Percentiles rank a stretch among this genome's conserved stretches.
phyloP scores from a whole-genome alignment of 1,140 invertebrate genomes.

The Brachystomella parvula region DNA sequence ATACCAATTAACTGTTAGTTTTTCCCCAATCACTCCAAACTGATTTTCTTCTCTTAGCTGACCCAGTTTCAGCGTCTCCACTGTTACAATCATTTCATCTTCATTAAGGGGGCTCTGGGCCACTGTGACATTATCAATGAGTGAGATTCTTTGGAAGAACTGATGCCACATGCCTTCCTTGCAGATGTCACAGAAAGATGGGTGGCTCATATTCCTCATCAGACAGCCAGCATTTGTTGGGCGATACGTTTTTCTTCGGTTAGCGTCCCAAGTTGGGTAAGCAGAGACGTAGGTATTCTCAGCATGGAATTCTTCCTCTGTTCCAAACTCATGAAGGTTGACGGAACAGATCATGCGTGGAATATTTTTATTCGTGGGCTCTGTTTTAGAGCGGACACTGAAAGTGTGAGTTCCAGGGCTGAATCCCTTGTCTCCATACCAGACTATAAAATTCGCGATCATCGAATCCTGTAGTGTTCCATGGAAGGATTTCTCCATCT shows the following conservation, averaged over 20 bases:
- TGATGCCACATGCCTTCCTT: conserved; percentile 35
- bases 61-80: conserved; percentile 26
- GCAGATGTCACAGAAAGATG: conserved; percentile 24
- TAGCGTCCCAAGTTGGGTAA: conserved; percentile 29
- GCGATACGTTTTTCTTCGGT: conserved; percentile 20
- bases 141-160: conserved; percentile 28
- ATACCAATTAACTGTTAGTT: conserved; percentile 18
- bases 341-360: conserved; percentile 31
- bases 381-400: conserved; percentile 20
- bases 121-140: conserved; percentile 29
- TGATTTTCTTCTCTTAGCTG: conserved; percentile 15
- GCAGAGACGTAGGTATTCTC: conserved; percentile 23
- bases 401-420: conserved; percentile 17
- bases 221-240: conserved; percentile 33
- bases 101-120: background rate
- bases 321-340: conserved; percentile 29
- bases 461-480: conserved; percentile 22
- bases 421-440: conserved; percentile 24
- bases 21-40: conserved; percentile 27
- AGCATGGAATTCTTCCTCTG: conserved; percentile 22
- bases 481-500: conserved; percentile 27
- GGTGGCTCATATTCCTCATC: conserved; percentile 35
- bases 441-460: conserved; percentile 31
- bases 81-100: background rate
- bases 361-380: conserved; percentile 26